These are phyloP conservation scores for Dryoscopus gambensis DNA, from an alignment of 2,113 vertebrate species.

Conservation along the genomic window DNA sequence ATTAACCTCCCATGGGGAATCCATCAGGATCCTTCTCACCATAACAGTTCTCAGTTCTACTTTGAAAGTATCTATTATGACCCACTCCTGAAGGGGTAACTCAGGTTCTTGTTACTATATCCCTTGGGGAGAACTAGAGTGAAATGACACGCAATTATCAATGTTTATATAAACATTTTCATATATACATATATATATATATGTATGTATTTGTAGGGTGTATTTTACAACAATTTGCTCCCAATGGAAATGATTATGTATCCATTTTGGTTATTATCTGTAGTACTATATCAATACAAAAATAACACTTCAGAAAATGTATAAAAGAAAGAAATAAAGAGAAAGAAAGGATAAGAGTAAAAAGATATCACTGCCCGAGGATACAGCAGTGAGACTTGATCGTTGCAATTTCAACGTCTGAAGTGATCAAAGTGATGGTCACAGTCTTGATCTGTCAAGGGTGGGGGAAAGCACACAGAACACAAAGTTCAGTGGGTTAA, in stretches of 20 bases:
- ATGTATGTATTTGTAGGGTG: neutral
- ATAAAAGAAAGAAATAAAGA: neutral
- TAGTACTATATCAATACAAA: neutral
- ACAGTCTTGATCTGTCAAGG: neutral
- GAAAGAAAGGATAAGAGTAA: neutral
- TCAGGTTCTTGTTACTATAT: neutral
- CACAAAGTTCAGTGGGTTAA: neutral
- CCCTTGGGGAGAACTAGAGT: neutral
- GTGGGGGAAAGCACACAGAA: neutral
- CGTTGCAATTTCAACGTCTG: rapidly evolving
- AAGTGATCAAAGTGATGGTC: neutral
- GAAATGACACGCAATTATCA: neutral
- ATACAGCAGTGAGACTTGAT: neutral
- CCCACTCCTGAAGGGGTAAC: neutral
- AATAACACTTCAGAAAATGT: neutral
- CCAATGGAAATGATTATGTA: no score
- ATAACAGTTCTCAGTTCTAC: neutral
- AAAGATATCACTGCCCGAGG: neutral
- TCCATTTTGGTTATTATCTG: neutral
- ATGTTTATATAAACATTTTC: neutral
- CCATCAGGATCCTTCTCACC: neutral
- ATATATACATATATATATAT: neutral
- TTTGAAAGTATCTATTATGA: neutral
- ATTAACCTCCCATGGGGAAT: neutral
- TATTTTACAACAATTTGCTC: neutral